Conservation (phyloP, 2,113 vertebrate genomes). For the Chaetorhynchus papuensis region DNA sequence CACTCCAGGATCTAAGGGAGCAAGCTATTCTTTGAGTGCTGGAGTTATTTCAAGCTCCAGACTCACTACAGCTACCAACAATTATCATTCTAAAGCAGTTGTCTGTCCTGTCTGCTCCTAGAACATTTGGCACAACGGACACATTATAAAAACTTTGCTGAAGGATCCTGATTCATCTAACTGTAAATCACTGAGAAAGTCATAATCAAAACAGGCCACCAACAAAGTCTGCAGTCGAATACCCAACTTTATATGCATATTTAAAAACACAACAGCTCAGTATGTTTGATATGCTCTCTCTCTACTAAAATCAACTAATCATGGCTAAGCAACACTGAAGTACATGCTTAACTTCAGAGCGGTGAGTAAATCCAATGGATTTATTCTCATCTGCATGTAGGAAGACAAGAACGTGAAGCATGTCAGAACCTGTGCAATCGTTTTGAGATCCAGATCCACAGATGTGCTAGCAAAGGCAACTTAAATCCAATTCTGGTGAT, state of each 20-base stretch:
- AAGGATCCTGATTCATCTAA: not conserved
- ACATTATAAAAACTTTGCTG: not conserved
- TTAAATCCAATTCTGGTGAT: not conserved
- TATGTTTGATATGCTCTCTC: not conserved
- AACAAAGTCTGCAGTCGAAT: not conserved
- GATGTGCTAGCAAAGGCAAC: not conserved
- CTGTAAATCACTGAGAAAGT: not conserved
- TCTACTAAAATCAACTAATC: not conserved
- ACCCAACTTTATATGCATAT: not conserved
- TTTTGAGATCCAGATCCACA: not conserved
- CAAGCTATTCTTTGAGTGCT: not conserved
- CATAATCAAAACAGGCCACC: not conserved
- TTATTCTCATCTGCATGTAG: not conserved
- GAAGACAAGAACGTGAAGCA: not conserved
- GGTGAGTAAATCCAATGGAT: not conserved
- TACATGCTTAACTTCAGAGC: not conserved
- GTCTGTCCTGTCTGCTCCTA: not conserved
- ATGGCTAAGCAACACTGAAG: not conserved
- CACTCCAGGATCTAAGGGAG: not conserved
- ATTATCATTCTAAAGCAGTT: not conserved
- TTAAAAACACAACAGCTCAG: not conserved
- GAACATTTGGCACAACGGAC: not conserved
- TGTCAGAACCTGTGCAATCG: not conserved
- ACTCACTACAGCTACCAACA: not conserved
- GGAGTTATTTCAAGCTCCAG: not conserved